Evolutionary conservation across 2,113 vertebrate species (phyloP).

Genomic region (Bettongia penicillata): DNA sequence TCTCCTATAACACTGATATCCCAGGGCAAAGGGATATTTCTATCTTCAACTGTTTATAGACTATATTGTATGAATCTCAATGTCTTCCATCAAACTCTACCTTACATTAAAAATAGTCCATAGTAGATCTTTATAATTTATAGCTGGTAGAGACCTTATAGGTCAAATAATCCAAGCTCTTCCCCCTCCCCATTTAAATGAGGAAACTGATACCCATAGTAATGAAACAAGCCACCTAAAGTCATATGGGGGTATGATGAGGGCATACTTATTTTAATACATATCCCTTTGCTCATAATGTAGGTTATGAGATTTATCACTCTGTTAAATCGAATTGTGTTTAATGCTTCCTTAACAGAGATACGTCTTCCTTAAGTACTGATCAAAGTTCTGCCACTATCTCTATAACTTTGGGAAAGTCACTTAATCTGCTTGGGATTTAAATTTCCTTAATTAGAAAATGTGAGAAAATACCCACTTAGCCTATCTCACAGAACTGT

Average conservation of each 20-base stretch:
- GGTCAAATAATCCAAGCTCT: background rate
- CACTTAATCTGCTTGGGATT: constrained; percentile 4
- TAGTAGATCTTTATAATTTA: background rate
- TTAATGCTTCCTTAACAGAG: background rate
- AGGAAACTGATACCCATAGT: background rate
- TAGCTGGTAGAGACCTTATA: background rate
- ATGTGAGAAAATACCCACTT: background rate
- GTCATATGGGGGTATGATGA: background rate
- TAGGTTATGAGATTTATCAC: background rate
- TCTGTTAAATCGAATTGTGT: background rate
- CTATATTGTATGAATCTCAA: background rate
- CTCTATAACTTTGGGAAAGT: constrained; percentile 28
- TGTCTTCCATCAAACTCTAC: background rate
- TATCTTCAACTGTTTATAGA: background rate
- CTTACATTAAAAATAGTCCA: background rate
- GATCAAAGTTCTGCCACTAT: background rate
- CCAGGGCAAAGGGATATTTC: background rate
- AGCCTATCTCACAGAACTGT: background rate
- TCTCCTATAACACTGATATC: background rate
- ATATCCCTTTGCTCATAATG: background rate
- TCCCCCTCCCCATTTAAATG: background rate
- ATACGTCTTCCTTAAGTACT: background rate
- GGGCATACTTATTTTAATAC: background rate
- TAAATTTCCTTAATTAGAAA: constrained; percentile 13
- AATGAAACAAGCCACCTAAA: background rate